phyloP scores from a whole-genome alignment of 1,140 invertebrate species.

The Dreissena rostriformis region DNA sequence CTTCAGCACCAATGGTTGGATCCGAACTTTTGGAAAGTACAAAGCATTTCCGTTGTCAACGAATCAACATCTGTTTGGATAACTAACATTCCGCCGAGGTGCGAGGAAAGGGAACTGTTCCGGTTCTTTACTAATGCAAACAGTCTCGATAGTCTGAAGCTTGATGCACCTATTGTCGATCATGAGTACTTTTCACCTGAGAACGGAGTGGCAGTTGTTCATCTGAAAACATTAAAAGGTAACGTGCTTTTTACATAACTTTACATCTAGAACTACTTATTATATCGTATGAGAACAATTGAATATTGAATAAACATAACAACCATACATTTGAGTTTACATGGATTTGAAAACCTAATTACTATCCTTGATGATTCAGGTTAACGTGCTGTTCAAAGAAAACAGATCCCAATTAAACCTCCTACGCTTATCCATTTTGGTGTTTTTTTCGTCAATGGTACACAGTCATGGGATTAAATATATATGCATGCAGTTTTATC shows the following conservation, averaged over 20 bases:
- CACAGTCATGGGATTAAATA: too few species aligned
- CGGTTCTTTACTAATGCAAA: not conserved
- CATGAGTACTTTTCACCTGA: conserved; percentile 2
- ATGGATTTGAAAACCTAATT: too few species aligned
- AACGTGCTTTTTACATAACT: not conserved
- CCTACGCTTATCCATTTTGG: too few species aligned
- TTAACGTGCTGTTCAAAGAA: too few species aligned
- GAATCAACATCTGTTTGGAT: conserved; percentile 1
- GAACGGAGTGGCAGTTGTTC: not conserved
- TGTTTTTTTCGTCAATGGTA: too few species aligned
- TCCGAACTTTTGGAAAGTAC: conserved; percentile 5
- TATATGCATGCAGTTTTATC: too few species aligned
- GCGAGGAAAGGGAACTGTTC: not conserved
- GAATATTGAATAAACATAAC: not conserved
- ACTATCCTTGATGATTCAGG: too few species aligned
- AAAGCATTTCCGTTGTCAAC: not conserved
- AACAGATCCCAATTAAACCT: too few species aligned
- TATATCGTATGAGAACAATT: too few species aligned
- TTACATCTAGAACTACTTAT: not conserved
- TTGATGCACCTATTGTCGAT: not conserved
- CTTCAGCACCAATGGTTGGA: not conserved
- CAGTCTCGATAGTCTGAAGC: not conserved
- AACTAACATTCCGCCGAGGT: not conserved
- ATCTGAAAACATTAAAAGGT: conserved; percentile 2
- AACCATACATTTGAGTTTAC: not conserved